A percentile compares a stretch with the other conserved stretches of the same genome.
phyloP scores from a whole-genome alignment of 2,113 vertebrate species.

The Aythya baeri region DNA sequence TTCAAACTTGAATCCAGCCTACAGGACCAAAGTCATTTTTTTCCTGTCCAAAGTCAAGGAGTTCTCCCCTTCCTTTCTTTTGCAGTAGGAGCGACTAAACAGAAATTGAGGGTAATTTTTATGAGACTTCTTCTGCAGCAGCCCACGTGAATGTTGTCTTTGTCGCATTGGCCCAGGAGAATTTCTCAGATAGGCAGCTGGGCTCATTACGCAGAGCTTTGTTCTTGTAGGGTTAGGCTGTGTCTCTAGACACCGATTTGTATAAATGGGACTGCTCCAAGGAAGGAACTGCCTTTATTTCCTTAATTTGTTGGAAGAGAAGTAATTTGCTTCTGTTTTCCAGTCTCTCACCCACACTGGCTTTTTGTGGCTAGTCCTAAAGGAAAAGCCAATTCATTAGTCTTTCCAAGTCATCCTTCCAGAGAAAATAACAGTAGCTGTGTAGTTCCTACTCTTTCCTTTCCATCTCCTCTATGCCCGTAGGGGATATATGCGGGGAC shows the following conservation, averaged over 20 bases:
- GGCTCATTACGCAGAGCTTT: background rate
- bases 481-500: background rate
- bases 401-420: constrained; percentile 4
- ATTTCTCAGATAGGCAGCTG: background rate
- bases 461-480: background rate
- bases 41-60: background rate
- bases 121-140: background rate
- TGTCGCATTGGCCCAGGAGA: background rate
- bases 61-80: background rate
- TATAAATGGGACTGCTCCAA: constrained; percentile 8
- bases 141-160: background rate
- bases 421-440: constrained; percentile 12
- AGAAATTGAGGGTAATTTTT: background rate
- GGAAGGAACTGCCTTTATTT: constrained; percentile 26
- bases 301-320: constrained; percentile 19
- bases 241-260: constrained; percentile 2
- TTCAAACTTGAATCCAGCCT: background rate
- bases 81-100: background rate
- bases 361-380: constrained; percentile 30
- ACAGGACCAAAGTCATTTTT: background rate
- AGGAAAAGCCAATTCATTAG: constrained; percentile 23
- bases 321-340: constrained; percentile 34
- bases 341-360: background rate
- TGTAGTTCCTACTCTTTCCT: background rate
- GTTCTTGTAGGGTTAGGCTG: background rate